phyloP scores from a whole-genome alignment of 2,113 vertebrate species.

The Oreocharis arfaki region DNA sequence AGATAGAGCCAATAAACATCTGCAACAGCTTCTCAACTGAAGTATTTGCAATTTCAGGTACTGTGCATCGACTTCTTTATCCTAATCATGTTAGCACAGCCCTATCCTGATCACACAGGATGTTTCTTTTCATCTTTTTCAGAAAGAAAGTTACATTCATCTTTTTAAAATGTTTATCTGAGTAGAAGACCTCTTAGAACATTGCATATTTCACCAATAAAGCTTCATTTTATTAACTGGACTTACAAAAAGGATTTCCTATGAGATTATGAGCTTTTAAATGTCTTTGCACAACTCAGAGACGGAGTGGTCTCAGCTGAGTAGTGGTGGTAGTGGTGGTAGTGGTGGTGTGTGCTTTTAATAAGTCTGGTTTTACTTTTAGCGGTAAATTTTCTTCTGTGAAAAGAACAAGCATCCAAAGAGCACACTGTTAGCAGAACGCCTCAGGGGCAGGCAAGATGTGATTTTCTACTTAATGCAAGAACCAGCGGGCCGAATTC shows the following conservation, averaged over 20 bases:
- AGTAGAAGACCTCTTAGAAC: neutral
- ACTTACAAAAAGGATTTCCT: neutral
- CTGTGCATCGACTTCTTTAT: neutral
- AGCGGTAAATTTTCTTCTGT: conserved; percentile 13
- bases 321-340: neutral
- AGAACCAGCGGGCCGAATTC: neutral
- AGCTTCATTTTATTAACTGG: neutral
- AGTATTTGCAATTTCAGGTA: neutral
- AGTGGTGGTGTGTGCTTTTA: neutral
- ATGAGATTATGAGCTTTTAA: neutral
- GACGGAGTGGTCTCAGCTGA: neutral
- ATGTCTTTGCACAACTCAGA: neutral
- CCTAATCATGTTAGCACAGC: neutral
- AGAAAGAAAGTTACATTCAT: neutral
- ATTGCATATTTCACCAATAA: neutral
- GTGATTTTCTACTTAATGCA: conserved; percentile 18
- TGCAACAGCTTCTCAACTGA: neutral
- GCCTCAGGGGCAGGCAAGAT: neutral
- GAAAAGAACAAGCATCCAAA: neutral
- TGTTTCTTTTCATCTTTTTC: neutral
- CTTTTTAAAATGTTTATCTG: neutral
- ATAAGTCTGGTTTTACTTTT: neutral
- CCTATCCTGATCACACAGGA: neutral
- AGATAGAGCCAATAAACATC: neutral
- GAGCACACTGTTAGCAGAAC: neutral